Evolutionary conservation across 2,797 vertebrate species (phyloP), one percentile per base, ranked within the genome.

Genomic region (Hephaestus fuliginosus): DNA sequence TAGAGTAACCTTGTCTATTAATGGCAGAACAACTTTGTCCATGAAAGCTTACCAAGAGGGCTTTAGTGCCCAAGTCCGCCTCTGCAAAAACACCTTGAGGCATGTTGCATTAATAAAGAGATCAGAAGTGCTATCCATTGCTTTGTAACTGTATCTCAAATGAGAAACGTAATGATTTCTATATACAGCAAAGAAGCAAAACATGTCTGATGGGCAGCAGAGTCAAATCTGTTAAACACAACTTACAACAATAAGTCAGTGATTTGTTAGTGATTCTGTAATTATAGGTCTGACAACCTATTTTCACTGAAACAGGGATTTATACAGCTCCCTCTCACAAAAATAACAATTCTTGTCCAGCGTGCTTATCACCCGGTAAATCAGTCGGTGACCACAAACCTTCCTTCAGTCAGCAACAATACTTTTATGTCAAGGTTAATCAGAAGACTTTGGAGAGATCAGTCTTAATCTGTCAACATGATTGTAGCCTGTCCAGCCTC

Each of bases 1-100:
- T 81, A 51, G 63, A 76, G 63, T 77, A 73, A 84, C 65, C 65
- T 17, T 46, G 63, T 81, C 78, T 81, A 52, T 60, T 76, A 81
- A 86, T 62, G 66, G 80, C 15, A 65, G 55, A 64, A 44, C 71
- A 77, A 67, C 84, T 73, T 69, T 66, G 53, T 76, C 80, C 56
- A 81, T 66, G 75, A 87, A 70, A 69, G 73, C 67, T 74, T 13
- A 65, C 5, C 10, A 48, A 39, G 5, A 10, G 28, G 57, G 44
- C 64, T 74, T 81, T 14, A 64, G 69, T 62, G 75, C 52, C 55
- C 57, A 73, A 43, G 36, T 41, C 28, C 48, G 49, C 15, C 20
- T 80, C 46, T 55, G 62, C 9, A 57, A 46, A 2, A 64, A 64
- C 33, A 73, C 69, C 74, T 53, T 22, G 3, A 30, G 75, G 48